Evolutionary conservation across 2,888 invertebrate species (phyloP), one percentile per base, ranked within the genome.

Genomic region (Drosophila rubida): DNA sequence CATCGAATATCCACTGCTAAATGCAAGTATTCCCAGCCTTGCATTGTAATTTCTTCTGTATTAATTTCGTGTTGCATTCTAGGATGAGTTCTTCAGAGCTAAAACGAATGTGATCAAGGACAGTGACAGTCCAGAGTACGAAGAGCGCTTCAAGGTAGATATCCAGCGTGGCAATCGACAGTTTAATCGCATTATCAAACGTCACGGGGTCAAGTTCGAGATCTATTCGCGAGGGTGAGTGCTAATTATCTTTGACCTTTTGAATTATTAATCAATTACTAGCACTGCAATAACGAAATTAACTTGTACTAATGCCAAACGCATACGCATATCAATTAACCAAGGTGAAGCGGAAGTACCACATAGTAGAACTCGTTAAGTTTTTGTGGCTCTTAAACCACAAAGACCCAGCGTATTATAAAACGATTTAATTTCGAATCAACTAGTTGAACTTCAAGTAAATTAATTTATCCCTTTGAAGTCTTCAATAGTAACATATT

Each of bases 191-290:
- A 94, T 97, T 27, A 96, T 99, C 90, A 98, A 98, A 90, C 93
- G 98, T 45, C 97, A 98, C 83, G 94, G 95, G 1, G 92, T 99
- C 70, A 99, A 99, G 90, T 94, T 97, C 58, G 98, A 99, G 92
- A 94, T 99, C 8, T 98, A 95, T 93, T 96, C 97, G 0, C 96
- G 96, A 93, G 98, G 98, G 98, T 98, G 92, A 94, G 95, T 84
- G 25, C 0, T 4, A 11, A 4, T n/a, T n/a, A 11, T n/a, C 4
- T 11, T 32, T 32, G 30, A 13, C 23, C 23, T 11, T n/a, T 51
- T 27, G 11, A 41, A 35, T 32, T 25, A 23, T 23, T 60, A 54
- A 54, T 44, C 44, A 48, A 53, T 22, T 50, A 23, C 60, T 22
- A 45, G 46, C 58, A 66, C 65, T 19, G 30, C 22, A 39, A 39